phyloP scores from a whole-genome alignment of 2,113 vertebrate species.

The Oncorhynchus nerka region DNA sequence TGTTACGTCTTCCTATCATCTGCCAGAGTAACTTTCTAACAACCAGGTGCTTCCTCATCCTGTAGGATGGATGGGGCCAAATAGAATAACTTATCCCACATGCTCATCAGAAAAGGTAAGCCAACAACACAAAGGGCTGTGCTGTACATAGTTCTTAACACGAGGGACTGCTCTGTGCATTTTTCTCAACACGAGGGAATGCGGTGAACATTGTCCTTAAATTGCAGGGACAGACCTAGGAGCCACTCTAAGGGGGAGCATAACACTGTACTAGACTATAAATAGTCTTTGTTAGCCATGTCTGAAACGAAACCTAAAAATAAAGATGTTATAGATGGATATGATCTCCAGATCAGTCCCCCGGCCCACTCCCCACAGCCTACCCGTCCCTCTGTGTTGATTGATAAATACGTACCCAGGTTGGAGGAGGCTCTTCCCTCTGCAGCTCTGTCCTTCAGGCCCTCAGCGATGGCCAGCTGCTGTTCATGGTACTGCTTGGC shows the following conservation, averaged over 20 bases:
- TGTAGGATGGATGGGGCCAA: conserved; percentile 23
- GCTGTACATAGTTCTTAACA: conserved; percentile 14
- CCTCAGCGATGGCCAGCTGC: conserved; percentile 91
- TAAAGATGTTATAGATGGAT: background rate
- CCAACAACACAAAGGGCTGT: background rate
- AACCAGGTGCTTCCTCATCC: conserved; percentile 46
- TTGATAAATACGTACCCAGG: conserved; percentile 80
- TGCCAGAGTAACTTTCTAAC: background rate
- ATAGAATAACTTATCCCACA: background rate
- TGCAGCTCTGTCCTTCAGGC: conserved; percentile 90
- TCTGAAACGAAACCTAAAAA: background rate
- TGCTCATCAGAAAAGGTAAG: conserved; percentile 11
- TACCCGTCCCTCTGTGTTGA: background rate
- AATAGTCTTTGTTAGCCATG: background rate
- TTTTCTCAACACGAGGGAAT: background rate
- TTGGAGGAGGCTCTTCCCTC: conserved; percentile 97
- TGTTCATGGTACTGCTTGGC: conserved; percentile 95
- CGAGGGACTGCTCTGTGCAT: background rate
- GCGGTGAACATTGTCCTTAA: conserved; percentile 10
- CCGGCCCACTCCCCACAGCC: conserved; percentile 18
- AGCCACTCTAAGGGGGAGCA: conserved; percentile 2
- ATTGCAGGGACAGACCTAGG: background rate
- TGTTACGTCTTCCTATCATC: background rate
- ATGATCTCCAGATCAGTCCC: background rate
- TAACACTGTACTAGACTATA: background rate